A percentile compares a stretch with the other conserved stretches of the same genome.
phyloP scores from a whole-genome alignment of 2,113 vertebrate species.

The Gymnarchus niloticus region DNA sequence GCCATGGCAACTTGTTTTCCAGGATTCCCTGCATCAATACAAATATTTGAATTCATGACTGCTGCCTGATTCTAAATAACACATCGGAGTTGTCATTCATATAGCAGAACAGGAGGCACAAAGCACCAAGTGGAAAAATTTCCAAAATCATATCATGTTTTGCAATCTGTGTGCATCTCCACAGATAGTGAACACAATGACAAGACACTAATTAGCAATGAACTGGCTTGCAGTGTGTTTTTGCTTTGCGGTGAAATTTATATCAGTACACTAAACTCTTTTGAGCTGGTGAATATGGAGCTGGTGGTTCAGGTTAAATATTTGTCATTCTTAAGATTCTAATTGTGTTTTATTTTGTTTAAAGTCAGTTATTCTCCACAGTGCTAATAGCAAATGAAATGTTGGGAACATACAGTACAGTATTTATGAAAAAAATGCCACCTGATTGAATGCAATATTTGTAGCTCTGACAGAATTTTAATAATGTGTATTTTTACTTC shows the following conservation, averaged over 20 bases:
- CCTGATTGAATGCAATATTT: too few relatives aligned
- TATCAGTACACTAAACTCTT: neutral
- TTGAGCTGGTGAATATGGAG: neutral
- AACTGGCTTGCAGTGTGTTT: neutral
- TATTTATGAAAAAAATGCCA: neutral
- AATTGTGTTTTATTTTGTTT: neutral
- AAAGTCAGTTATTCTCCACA: neutral
- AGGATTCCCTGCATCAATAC: slow-evolving; percentile 2
- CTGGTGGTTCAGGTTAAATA: neutral
- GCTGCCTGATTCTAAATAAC: neutral
- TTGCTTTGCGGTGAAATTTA: neutral
- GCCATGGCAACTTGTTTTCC: neutral
- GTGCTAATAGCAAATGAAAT: neutral
- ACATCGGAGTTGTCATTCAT: neutral
- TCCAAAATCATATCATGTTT: neutral
- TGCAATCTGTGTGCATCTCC: neutral
- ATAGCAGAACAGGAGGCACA: neutral
- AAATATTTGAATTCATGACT: slow-evolving; percentile 18
- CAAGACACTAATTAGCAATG: neutral
- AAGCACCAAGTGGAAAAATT: neutral
- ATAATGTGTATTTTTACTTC: too few relatives aligned
- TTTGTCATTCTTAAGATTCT: neutral
- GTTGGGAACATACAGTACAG: neutral
- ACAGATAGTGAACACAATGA: neutral
- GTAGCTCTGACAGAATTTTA: too few relatives aligned